Evolutionary conservation across 2,888 invertebrate genomes (phyloP).

Genomic region (Platycnemis pennipes): DNA sequence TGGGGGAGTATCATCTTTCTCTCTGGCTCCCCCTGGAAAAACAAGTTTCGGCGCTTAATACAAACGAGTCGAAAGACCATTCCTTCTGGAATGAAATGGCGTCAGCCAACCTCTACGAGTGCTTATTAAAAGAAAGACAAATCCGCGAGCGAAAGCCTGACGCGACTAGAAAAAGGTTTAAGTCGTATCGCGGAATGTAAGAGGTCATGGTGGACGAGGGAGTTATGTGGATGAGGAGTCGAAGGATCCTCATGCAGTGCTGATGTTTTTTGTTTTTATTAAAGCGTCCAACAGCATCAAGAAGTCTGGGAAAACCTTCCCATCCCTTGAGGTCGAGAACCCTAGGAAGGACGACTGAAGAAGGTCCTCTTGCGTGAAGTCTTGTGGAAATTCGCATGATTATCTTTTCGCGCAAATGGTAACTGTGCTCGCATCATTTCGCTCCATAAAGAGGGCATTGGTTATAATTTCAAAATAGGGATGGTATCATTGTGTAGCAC

Average conservation of each 20-base stretch:
- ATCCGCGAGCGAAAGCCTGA: not conserved
- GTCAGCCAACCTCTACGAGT: not conserved
- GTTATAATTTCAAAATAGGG: no score
- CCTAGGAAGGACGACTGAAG: no score
- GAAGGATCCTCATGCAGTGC: not conserved
- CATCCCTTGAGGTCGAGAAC: no score
- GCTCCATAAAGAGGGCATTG: no score
- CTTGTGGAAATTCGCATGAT: no score
- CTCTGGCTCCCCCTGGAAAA: not conserved
- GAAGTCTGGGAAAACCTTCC: no score
- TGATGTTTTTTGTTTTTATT: not conserved
- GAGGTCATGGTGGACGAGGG: not conserved
- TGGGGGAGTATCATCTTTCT: not conserved
- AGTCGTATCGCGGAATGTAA: not conserved
- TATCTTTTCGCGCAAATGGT: no score
- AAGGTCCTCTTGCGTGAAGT: no score
- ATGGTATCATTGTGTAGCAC: no score
- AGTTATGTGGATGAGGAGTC: not conserved
- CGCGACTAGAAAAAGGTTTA: not conserved
- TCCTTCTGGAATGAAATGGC: not conserved
- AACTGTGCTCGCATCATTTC: no score
- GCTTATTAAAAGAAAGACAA: conserved; percentile 2
- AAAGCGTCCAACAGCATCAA: not conserved
- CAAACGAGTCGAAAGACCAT: not conserved
- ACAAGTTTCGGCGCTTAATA: not conserved